Conservation (phyloP, 2,888 invertebrate genomes). For the Morinoia aosen region DNA sequence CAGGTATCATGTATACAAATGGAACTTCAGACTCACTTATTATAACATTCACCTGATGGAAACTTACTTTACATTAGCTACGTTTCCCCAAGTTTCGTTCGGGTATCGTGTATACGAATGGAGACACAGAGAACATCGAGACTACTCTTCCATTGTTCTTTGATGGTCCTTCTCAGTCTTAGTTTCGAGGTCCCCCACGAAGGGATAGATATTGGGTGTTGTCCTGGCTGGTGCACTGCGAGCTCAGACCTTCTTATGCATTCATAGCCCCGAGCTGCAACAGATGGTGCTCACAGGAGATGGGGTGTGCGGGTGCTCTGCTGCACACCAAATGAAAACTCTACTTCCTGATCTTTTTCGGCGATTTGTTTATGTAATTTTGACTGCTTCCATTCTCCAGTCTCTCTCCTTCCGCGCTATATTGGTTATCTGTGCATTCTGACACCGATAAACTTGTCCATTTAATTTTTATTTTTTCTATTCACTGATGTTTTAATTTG, state of each 20-base stretch:
- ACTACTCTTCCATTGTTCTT: background rate
- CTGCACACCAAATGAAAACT: background rate
- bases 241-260: background rate
- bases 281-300: background rate
- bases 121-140: no score
- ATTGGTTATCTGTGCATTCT: no score
- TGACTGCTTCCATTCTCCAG: background rate
- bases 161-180: background rate
- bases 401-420: background rate
- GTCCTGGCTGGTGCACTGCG: background rate
- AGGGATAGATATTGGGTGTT: background rate
- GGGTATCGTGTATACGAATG: no score
- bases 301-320: background rate
- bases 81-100: no score
- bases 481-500: no score
- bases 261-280: slow-evolving; percentile 21
- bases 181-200: background rate
- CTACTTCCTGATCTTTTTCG: no score
- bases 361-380: background rate
- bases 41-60: no score
- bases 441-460: no score
- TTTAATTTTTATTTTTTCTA: background rate
- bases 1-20: no score
- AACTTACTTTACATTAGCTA: no score
- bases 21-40: no score